These are phyloP conservation scores for Cercopithecus diana DNA, from an alignment of 2,797 vertebrate species.

Conservation along the genomic window DNA sequence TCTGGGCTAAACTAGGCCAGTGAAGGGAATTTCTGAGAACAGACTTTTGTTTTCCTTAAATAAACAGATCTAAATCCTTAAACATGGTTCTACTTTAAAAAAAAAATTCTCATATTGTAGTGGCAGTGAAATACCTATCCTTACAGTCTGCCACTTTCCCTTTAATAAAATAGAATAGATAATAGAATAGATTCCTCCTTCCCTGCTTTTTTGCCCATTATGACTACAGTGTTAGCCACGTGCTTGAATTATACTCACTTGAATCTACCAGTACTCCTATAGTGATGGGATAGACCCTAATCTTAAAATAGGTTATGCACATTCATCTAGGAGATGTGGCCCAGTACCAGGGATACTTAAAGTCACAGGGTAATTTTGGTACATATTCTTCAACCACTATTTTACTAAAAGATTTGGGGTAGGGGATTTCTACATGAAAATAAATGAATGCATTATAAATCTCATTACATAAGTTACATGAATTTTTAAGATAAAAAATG, in stretches of 20 bases:
- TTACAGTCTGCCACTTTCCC: not conserved
- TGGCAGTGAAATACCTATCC: not conserved
- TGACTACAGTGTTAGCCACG: not conserved
- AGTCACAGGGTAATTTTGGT: conserved; percentile 27
- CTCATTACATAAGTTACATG: not conserved
- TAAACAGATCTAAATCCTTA: not conserved
- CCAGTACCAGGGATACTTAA: not conserved
- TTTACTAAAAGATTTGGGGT: conserved; percentile 21
- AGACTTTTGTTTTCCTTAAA: not conserved
- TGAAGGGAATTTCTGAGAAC: conserved; percentile 10
- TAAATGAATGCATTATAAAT: conserved; percentile 8
- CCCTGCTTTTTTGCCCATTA: not conserved
- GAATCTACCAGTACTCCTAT: not conserved
- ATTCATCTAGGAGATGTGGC: conserved; percentile 42
- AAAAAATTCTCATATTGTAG: not conserved
- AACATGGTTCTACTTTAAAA: not conserved
- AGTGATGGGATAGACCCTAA: not conserved
- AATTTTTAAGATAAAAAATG: conserved; percentile 45
- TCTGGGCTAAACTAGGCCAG: not conserved
- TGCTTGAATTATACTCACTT: not conserved
- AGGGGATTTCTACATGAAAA: not conserved
- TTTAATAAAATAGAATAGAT: not conserved
- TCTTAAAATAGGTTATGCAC: conserved; percentile 49
- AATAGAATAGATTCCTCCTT: not conserved
- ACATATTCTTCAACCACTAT: conserved; percentile 10